These are phyloP conservation scores for Moxostoma hubbsi DNA, from an alignment of 2,797 vertebrate species.

Conservation along the genomic window DNA sequence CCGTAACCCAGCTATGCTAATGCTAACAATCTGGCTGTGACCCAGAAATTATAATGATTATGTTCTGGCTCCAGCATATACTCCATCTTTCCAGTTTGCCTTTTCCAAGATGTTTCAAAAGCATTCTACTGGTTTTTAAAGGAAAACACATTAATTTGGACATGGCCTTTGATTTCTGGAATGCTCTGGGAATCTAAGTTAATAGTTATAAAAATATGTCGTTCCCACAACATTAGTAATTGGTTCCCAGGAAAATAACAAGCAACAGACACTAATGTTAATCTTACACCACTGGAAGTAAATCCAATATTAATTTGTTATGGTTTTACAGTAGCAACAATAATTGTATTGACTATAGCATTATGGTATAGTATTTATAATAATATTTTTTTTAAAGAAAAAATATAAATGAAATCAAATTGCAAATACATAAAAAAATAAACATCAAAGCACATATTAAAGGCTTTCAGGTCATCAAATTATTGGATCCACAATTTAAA, in stretches of 20 bases:
- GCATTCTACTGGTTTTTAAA: background rate
- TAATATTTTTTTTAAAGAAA: background rate
- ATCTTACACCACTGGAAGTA: no score
- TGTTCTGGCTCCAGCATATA: background rate
- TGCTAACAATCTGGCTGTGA: slow-evolving; percentile 6
- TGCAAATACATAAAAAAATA: background rate
- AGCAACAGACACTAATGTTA: no score
- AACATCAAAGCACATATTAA: background rate
- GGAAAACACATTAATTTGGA: no score
- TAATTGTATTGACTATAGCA: background rate
- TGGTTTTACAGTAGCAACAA: no score
- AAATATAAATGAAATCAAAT: background rate
- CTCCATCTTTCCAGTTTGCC: background rate
- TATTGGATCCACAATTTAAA: slow-evolving; percentile 31
- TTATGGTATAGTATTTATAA: background rate
- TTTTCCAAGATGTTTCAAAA: background rate
- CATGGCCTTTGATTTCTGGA: no score
- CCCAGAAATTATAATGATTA: background rate
- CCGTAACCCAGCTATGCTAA: slow-evolving; percentile 28
- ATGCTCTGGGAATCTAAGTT: no score
- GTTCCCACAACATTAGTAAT: no score
- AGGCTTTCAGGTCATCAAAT: background rate
- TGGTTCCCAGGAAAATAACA: no score
- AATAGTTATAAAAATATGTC: no score
- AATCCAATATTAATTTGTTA: no score